phyloP scores from a whole-genome alignment of 2,113 vertebrate genomes.

The Paradisaea rubra region DNA sequence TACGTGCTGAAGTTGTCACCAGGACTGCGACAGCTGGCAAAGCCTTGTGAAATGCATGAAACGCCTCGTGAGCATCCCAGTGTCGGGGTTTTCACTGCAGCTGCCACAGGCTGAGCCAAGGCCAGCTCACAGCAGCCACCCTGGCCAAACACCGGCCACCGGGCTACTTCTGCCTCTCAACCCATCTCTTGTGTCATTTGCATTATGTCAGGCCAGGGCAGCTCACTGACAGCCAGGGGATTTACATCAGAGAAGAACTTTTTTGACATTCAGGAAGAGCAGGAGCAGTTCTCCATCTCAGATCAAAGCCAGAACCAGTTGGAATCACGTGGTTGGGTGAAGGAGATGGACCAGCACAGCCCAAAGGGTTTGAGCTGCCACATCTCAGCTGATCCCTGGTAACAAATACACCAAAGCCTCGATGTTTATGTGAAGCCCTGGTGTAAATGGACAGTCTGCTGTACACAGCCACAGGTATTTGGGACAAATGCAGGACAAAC shows the following conservation, averaged over 20 bases:
- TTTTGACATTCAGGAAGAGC: background rate
- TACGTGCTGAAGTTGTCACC: background rate
- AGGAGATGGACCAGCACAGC: background rate
- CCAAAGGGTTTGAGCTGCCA: background rate
- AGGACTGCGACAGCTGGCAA: background rate
- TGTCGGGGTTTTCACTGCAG: rapidly evolving
- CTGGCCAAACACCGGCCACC: background rate
- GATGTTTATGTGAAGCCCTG: background rate
- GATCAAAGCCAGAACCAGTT: background rate
- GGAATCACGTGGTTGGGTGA: rapidly evolving
- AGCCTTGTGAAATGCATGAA: background rate
- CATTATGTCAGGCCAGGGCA: background rate
- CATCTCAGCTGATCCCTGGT: background rate
- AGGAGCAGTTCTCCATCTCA: background rate
- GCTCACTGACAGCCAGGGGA: background rate
- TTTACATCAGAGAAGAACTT: background rate
- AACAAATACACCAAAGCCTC: background rate
- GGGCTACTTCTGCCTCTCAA: background rate
- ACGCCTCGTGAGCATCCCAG: rapidly evolving
- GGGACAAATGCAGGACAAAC: background rate
- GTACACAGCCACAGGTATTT: background rate
- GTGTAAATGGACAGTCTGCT: background rate
- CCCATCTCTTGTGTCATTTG: background rate
- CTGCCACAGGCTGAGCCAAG: background rate
- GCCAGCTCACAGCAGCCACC: background rate